Evolutionary conservation across 2,113 vertebrate genomes (phyloP), one percentile per base, ranked within the genome.

Genomic region (Chiloscyllium plagiosum): DNA sequence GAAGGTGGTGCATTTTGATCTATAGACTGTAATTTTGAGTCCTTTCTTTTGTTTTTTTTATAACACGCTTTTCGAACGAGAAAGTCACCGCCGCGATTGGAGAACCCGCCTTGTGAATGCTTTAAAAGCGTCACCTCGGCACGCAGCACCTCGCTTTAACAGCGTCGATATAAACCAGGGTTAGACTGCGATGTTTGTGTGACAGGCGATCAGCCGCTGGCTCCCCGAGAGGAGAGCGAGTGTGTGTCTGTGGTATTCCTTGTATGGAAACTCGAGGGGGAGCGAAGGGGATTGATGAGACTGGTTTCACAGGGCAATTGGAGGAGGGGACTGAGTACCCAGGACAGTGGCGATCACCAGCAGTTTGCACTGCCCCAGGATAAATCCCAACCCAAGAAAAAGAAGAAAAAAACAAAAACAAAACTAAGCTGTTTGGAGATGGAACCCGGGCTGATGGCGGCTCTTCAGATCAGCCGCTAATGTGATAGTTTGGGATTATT

Each of bases 181-280:
- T 50, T 95, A 47, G 68, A 22, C 65, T 95, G 89, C 89, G 89
- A 93, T 93, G 89, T 22, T 37, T 37, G 33, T 93, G 89, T 93
- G 89, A 93, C 89, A 93, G 37, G 89, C 89, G 61, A 66, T 93
- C 89, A 93, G 61, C 89, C 89, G 89, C 89, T 93, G 89, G 89
- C 89, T 66, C 61, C 33, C 61, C 61, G 89, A 37, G 61, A 37
- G 89, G 52, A 92, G 87, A 92, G 29, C 26, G 87, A 24, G 85
- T 17, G 17, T 24, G 83, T 24, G 17, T 68, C 69, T 42, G 42
- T 95, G 93, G 37, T 95, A 26, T 69, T 95, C 66, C 66, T 95
- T 95, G 93, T 72, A 95, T 95, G 93, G 93, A 20, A 66, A 93
- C 89, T 65, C 89, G 56, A 22, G 61, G 52, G 87, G 13, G 24